These are phyloP conservation scores for Emydura subglobosa DNA, from an alignment of 2,113 vertebrate genomes.

Conservation along the genomic window DNA sequence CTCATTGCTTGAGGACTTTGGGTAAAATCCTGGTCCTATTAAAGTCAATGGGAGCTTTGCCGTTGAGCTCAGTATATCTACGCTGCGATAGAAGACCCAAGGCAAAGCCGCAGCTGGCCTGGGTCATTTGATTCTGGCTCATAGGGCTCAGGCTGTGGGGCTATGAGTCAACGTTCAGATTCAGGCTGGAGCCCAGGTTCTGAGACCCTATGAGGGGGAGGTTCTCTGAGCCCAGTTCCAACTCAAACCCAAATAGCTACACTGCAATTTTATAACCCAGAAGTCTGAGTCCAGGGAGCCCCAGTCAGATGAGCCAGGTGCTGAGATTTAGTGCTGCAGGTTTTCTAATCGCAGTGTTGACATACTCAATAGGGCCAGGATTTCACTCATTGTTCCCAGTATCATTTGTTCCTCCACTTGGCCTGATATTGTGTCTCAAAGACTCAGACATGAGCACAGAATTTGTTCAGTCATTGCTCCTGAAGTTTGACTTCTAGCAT, in stretches of 20 bases:
- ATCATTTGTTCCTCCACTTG: not conserved
- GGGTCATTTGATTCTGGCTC: not conserved
- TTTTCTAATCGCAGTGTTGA: not conserved
- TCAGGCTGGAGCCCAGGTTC: too few species aligned
- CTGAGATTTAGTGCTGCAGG: not conserved
- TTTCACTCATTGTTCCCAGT: not conserved
- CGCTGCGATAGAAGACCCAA: not conserved
- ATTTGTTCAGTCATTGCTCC: not conserved
- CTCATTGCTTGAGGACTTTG: not conserved
- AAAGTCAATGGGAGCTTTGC: not conserved
- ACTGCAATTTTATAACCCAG: not conserved
- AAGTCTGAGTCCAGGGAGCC: not conserved
- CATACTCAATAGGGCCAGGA: not conserved
- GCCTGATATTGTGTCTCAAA: not conserved
- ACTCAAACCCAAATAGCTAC: not conserved
- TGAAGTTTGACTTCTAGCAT: conserved; percentile 36
- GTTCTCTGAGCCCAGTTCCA: not conserved
- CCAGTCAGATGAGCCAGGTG: not conserved
- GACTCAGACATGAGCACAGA: not conserved
- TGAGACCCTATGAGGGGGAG: too few species aligned
- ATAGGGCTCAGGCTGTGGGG: not conserved
- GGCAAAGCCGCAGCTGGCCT: not conserved
- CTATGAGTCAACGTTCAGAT: not conserved
- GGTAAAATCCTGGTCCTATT: not conserved
- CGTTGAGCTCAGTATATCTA: not conserved